Evolutionary conservation across 2,113 vertebrate genomes (phyloP), one percentile per base, ranked within the genome.

Genomic region (Rhynchomys soricoides): DNA sequence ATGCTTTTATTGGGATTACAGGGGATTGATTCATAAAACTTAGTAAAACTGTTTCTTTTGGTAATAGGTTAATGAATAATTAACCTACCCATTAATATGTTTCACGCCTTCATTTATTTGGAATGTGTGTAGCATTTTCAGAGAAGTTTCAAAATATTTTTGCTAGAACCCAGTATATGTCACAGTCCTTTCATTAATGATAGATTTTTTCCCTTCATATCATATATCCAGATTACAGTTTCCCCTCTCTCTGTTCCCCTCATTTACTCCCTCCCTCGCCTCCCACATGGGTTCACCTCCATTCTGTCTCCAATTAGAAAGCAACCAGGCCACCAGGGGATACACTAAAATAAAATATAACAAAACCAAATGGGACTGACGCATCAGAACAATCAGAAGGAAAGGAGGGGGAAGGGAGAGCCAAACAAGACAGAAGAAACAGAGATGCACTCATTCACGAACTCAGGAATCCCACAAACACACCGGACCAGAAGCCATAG

Each of bases 71-170:
- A 64, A 64, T 86, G 40, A 48, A 8, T 45, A 68, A 86, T 81
- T 57, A 52, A 4, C 90, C 17, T 87, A 17, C 34, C 37, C 24
- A 19, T 78, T 91, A 40, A 37, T 93, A 48, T 89, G 21, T 8
- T 62, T 91, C 43, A 57, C 62, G 10, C 40, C 48, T 86, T 81
- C 21, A 73, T 94, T 77, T 94, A 91, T 83, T 79, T 86, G 40
- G 5, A 26, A 74, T 13, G 31, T 90, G 68, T 94, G 77, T 75
- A 90, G 43, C 66, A 43, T 75, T 79, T 89, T 74, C 62, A 89
- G 11, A 87, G 55, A 89, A 78, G 19, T 82, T 83, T 90, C 74
- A 90, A 94, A 95, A 79, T 89, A 19, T 88, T 59, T 13, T 64
- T 79, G 52, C 31, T 73, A 95, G 94, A 81, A 75, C 34, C 52